phyloP scores from a whole-genome alignment of 2,888 invertebrate genomes.

The Lithophane ornitopus region DNA sequence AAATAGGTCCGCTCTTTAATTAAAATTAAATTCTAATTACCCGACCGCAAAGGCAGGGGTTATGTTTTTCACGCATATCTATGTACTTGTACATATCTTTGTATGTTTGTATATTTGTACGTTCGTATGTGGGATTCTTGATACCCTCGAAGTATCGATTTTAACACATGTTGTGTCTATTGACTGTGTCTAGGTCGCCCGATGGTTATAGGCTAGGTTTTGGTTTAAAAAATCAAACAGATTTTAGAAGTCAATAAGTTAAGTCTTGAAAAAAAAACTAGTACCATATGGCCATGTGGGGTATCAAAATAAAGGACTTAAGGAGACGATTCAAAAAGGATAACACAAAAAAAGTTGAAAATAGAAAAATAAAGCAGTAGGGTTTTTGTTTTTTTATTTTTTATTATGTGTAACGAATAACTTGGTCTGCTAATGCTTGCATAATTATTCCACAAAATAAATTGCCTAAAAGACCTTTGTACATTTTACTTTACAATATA shows the following conservation, averaged over 20 bases:
- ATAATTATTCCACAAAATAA: constrained; percentile 2
- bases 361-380: neutral
- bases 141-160: neutral
- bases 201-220: neutral
- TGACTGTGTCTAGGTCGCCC: neutral
- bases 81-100: neutral
- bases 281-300: neutral
- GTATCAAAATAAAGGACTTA: neutral
- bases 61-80: neutral
- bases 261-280: neutral
- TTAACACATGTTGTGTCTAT: neutral
- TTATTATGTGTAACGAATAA: neutral
- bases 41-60: neutral
- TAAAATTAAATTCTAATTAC: neutral
- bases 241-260: neutral
- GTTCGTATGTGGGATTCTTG: neutral
- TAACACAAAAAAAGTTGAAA: neutral
- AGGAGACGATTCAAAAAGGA: neutral
- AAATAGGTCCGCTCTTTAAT: neutral
- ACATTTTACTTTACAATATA: neutral
- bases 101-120: neutral
- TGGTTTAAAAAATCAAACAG: neutral
- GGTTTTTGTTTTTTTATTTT: neutral
- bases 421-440: neutral
- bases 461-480: neutral